A percentile compares a stretch with the other conserved stretches of the same genome.
Conservation (phyloP, 2,888 invertebrate species). For the Ochlodes sylvanus region DNA sequence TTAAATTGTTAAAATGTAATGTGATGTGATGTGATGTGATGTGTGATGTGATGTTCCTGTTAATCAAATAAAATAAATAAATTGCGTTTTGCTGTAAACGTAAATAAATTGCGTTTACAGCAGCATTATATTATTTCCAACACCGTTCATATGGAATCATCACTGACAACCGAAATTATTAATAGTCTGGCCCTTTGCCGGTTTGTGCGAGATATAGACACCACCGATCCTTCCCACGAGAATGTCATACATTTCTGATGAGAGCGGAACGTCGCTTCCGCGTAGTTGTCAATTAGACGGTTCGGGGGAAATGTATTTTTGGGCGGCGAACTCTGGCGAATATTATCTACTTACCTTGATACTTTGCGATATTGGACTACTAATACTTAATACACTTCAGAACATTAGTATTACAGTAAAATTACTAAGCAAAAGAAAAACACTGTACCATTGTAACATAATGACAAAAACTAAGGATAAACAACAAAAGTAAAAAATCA, state of each 20-base stretch:
- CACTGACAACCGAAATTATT: slow-evolving; percentile 5
- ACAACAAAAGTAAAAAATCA: too few species aligned
- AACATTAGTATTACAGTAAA: neutral
- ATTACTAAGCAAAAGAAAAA: too few species aligned
- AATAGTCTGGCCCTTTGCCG: neutral
- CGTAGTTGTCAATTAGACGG: slow-evolving; percentile 37
- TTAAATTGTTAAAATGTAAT: too few species aligned
- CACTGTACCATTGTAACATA: too few species aligned
- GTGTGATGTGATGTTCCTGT: neutral
- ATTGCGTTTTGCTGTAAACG: too few species aligned
- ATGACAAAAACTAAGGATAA: too few species aligned
- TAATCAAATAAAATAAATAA: neutral
- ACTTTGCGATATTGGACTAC: neutral
- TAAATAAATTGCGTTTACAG: too few species aligned
- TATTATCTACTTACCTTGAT: neutral
- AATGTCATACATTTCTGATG: slow-evolving; percentile 38
- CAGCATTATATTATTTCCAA: neutral
- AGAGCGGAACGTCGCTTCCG: slow-evolving; percentile 37
- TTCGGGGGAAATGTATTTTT: slow-evolving; percentile 16
- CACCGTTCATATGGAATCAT: neutral
- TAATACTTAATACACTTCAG: too few species aligned
- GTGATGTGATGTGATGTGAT: too few species aligned
- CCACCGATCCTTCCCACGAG: slow-evolving; percentile 34
- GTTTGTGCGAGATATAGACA: slow-evolving; percentile 20
- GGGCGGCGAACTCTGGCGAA: neutral